These are phyloP conservation scores for Eugnorisma glareosa DNA, from an alignment of 2,888 invertebrate genomes.

Conservation along the genomic window DNA sequence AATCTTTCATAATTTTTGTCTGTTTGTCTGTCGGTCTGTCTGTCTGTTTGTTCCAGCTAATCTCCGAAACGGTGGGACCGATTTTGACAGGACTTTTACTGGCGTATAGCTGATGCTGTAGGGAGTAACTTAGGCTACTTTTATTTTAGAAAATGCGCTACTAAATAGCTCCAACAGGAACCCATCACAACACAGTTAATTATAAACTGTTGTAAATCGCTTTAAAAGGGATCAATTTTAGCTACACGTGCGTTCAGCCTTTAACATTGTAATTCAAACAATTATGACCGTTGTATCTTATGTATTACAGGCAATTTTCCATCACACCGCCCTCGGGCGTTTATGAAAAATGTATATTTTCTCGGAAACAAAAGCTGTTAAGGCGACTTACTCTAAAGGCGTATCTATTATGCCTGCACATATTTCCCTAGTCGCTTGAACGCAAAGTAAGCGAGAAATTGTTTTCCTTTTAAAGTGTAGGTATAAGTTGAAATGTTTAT, in stretches of 20 bases:
- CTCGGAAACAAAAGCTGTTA: slow-evolving; percentile 86
- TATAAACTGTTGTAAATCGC: slow-evolving; percentile 77
- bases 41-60: too few relatives aligned
- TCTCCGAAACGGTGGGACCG: too few relatives aligned
- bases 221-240: slow-evolving; percentile 80
- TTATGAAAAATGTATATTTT: slow-evolving; percentile 85
- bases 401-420: slow-evolving; percentile 84
- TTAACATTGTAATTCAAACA: slow-evolving; percentile 75
- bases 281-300: slow-evolving; percentile 78
- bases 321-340: slow-evolving; percentile 70
- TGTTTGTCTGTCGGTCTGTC: too few relatives aligned
- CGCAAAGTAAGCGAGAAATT: slow-evolving; percentile 88
- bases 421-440: slow-evolving; percentile 83
- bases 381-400: slow-evolving; percentile 82
- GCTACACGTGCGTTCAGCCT: slow-evolving; percentile 66
- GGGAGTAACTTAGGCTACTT: too few relatives aligned
- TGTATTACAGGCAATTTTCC: slow-evolving; percentile 82
- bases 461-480: slow-evolving; percentile 81
- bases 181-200: slow-evolving; percentile 68
- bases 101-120: too few relatives aligned
- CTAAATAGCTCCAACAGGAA: slow-evolving; percentile 51
- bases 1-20: too few relatives aligned
- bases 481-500: slow-evolving; percentile 76
- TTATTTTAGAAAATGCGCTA: too few relatives aligned
- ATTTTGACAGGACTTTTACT: too few relatives aligned